Conservation (phyloP, 1,140 invertebrate species). For the Microplitis demolitor region DNA sequence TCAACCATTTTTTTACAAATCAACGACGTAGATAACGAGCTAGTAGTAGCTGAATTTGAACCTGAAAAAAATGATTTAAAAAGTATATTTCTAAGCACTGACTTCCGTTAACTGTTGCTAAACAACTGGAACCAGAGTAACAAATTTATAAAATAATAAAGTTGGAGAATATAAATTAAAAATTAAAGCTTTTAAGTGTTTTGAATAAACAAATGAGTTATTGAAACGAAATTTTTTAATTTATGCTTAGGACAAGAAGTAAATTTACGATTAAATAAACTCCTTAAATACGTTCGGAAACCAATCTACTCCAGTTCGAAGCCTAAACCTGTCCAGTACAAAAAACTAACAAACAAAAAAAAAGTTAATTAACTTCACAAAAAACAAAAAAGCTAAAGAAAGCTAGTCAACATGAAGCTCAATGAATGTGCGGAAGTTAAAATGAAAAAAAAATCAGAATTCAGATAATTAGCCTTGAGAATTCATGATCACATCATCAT, state of each 20-base stretch:
- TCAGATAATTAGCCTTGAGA: not conserved
- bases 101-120: constrained; percentile 18
- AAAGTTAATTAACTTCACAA: not conserved
- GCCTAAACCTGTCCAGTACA: constrained; percentile 64
- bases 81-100: not conserved
- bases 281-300: constrained; percentile 34
- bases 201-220: constrained; percentile 25
- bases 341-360: constrained; percentile 30
- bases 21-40: constrained; percentile 40
- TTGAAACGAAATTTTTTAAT: constrained; percentile 22
- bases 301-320: constrained; percentile 61
- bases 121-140: constrained; percentile 16
- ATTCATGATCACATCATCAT: no score
- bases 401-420: constrained; percentile 21
- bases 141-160: no score
- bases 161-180: constrained; percentile 27
- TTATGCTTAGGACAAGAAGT: constrained; percentile 12
- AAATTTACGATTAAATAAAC: not conserved
- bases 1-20: constrained; percentile 61
- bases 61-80: constrained; percentile 16
- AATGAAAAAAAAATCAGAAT: not conserved
- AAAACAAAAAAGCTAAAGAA: constrained; percentile 10
- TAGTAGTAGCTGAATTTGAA: not conserved
- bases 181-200: constrained; percentile 30
- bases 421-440: constrained; percentile 4